phyloP scores from a whole-genome alignment of 2,113 vertebrate genomes.

The Boleophthalmus pectinirostris region DNA sequence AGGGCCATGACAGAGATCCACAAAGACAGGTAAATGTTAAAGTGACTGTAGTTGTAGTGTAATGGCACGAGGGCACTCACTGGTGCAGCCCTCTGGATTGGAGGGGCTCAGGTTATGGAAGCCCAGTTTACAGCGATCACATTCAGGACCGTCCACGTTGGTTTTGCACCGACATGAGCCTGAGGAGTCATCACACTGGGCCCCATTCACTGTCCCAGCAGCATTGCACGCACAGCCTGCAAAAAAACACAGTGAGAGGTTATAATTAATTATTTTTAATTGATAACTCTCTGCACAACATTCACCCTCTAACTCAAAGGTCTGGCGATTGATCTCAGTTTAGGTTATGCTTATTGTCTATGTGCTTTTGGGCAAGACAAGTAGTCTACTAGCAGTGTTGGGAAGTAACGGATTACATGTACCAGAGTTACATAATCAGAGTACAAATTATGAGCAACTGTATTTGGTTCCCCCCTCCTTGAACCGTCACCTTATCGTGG shows the following conservation, averaged over 20 bases:
- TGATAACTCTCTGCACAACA: too few species aligned
- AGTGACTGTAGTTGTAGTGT: too few species aligned
- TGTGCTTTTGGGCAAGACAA: too few species aligned
- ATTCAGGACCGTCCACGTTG: constrained; percentile 86
- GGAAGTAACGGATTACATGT: too few species aligned
- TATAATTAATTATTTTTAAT: neutral
- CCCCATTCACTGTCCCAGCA: constrained; percentile 77
- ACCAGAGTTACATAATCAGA: too few species aligned
- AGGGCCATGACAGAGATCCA: neutral
- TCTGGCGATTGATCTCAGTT: too few species aligned
- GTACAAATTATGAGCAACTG: too few species aligned
- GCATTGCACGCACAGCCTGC: constrained; percentile 87
- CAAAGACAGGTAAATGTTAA: neutral
- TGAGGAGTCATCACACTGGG: constrained; percentile 71
- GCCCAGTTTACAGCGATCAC: constrained; percentile 88
- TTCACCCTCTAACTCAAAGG: too few species aligned
- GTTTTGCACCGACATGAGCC: constrained; percentile 87
- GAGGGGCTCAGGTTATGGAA: constrained; percentile 78
- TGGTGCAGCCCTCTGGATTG: constrained; percentile 84
- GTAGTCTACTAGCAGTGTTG: too few species aligned
- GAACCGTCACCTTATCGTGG: too few species aligned
- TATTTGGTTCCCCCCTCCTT: too few species aligned
- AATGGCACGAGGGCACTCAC: constrained; percentile 75
- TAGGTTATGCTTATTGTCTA: too few species aligned
- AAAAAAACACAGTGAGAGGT: constrained; percentile 1